Evolutionary conservation across 2,113 vertebrate species (phyloP).

Genomic region (Mystacornis crossleyi): DNA sequence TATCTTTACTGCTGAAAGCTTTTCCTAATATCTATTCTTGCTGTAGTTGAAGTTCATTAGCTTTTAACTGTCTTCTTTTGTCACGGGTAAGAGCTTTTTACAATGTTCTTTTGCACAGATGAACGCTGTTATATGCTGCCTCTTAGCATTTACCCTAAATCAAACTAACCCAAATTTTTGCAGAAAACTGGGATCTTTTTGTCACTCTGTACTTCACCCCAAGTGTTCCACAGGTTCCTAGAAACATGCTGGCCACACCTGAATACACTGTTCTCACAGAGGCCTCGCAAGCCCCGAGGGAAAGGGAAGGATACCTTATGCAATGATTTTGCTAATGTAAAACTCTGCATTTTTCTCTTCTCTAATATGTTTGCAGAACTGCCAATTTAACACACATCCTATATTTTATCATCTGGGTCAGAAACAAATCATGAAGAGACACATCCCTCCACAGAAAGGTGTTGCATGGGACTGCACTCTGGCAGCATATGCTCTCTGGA

Average conservation of each 20-base stretch:
- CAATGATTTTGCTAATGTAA: not conserved
- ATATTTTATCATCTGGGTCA: not conserved
- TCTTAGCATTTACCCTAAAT: not conserved
- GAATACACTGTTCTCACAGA: not conserved
- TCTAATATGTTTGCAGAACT: not conserved
- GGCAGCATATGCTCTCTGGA: rapidly evolving
- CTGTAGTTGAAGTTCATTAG: not conserved
- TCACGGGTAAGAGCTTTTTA: not conserved
- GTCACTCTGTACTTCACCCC: not conserved
- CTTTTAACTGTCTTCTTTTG: not conserved
- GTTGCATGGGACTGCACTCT: not conserved
- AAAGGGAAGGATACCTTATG: not conserved
- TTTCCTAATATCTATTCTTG: not conserved
- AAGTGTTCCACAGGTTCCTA: not conserved
- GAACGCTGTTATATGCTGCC: not conserved
- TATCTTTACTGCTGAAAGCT: not conserved
- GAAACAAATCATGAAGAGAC: not conserved
- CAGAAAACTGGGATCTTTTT: not conserved
- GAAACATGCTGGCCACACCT: not conserved
- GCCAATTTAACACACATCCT: not conserved
- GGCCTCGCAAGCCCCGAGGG: not conserved
- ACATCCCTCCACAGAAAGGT: not conserved
- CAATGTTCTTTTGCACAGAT: not conserved
- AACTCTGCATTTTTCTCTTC: not conserved
- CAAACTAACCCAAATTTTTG: not conserved